These are phyloP conservation scores for Epinephelus coioides DNA, from an alignment of 2,797 vertebrate genomes.

Conservation along the genomic window DNA sequence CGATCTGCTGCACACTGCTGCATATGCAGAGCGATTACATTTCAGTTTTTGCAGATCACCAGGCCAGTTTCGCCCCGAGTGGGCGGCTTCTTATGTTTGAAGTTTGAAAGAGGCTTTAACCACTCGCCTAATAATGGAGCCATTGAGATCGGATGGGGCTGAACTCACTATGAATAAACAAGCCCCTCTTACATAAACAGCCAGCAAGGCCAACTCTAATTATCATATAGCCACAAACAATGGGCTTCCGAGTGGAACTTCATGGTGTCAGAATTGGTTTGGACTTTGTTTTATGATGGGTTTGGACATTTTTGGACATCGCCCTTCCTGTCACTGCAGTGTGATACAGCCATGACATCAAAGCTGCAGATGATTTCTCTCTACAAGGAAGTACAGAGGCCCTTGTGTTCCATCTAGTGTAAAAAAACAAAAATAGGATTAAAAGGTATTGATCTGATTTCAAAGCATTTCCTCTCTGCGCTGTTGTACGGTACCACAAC, in stretches of 20 bases:
- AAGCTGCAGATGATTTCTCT: background rate
- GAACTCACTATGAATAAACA: conserved; percentile 81
- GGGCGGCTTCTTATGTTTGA: conserved; percentile 75
- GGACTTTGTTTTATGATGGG: conserved; percentile 62
- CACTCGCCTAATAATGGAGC: conserved; percentile 76
- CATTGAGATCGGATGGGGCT: conserved; percentile 73
- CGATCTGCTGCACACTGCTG: conserved; percentile 27
- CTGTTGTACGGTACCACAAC: background rate
- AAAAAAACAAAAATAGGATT: conserved; percentile 41
- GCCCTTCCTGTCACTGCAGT: background rate
- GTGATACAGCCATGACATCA: conserved; percentile 18
- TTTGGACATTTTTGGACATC: conserved; percentile 44
- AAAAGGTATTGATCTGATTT: conserved; percentile 44
- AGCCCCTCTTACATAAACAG: conserved; percentile 81
- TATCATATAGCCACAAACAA: conserved; percentile 75
- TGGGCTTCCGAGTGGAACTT: conserved; percentile 61
- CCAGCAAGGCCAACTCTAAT: conserved; percentile 71
- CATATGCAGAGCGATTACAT: conserved; percentile 54
- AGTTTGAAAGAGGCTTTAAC: conserved; percentile 83
- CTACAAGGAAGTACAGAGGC: background rate
- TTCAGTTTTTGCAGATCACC: conserved; percentile 60
- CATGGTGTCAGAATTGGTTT: conserved; percentile 75
- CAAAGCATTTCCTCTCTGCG: conserved; percentile 23
- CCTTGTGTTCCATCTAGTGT: background rate
- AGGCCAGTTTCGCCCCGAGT: conserved; percentile 43